phyloP scores from a whole-genome alignment of 2,113 vertebrate genomes.

The Antidorcas marsupialis region DNA sequence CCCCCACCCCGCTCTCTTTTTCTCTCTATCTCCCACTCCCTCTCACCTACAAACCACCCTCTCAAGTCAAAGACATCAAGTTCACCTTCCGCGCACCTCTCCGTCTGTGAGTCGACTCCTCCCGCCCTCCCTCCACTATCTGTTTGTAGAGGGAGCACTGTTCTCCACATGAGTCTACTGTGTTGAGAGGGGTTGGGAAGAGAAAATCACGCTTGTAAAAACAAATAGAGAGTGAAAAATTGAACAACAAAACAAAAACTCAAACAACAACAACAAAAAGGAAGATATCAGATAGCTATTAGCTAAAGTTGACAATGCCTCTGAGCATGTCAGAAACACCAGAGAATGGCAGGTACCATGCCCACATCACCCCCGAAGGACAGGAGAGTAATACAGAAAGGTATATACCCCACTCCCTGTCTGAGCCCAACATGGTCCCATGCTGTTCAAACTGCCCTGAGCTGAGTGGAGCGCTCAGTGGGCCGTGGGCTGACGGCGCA shows the following conservation, averaged over 20 bases:
- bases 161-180: background rate
- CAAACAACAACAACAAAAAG: background rate
- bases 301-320: background rate
- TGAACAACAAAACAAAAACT: background rate
- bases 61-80: background rate
- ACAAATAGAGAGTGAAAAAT: background rate
- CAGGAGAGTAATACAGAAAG: accelerated
- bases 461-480: accelerated
- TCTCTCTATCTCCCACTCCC: accelerated
- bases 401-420: accelerated
- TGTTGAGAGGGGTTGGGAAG: background rate
- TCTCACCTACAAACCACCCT: background rate
- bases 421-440: background rate
- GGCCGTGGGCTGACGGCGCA: background rate
- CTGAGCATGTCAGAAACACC: background rate
- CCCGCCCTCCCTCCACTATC: background rate
- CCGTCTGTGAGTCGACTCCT: background rate
- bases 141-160: background rate
- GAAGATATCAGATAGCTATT: background rate
- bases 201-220: background rate
- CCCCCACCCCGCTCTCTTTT: no score
- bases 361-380: background rate
- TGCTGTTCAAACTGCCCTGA: background rate
- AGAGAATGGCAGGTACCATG: accelerated
- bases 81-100: background rate